Conservation (phyloP, 1,140 invertebrate species). For the Berghia stephanieae region DNA sequence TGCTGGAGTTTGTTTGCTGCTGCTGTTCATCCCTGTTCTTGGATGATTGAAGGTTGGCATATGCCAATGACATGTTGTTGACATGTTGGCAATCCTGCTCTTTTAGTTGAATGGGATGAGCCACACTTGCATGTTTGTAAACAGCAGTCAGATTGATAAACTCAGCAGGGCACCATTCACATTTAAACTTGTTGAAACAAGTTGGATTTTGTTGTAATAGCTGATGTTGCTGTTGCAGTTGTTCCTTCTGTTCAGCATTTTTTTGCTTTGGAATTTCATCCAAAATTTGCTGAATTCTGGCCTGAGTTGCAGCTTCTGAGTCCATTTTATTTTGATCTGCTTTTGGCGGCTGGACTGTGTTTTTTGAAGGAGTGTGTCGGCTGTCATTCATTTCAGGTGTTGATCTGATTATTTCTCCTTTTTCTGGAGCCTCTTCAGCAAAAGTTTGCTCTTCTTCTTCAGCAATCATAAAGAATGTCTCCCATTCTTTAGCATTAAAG, state of each 20-base stretch:
- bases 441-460: conserved; percentile 35
- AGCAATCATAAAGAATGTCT: conserved; percentile 36
- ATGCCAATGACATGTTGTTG: not conserved
- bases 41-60: too few species aligned
- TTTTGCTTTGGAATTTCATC: conserved; percentile 27
- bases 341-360: not conserved
- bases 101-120: conserved; percentile 52
- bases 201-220: not conserved
- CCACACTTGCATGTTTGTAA: conserved; percentile 52
- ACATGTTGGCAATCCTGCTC: conserved; percentile 46
- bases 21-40: too few species aligned
- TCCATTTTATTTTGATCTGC: not conserved
- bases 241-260: too few species aligned
- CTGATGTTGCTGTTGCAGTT: too few species aligned
- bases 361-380: too few species aligned
- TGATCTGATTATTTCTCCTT: not conserved
- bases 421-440: not conserved
- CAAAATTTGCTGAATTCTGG: conserved; percentile 31
- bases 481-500: conserved; percentile 52
- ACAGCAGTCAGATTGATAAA: conserved; percentile 53
- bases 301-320: not conserved
- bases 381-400: conserved; percentile 8
- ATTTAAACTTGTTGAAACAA: conserved; percentile 38
- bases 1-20: too few species aligned
- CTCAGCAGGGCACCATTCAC: conserved; percentile 59